Base-by-base conservation (phyloP, 2,797 vertebrate genomes). In the Rousettus madagascariensis region DNA sequence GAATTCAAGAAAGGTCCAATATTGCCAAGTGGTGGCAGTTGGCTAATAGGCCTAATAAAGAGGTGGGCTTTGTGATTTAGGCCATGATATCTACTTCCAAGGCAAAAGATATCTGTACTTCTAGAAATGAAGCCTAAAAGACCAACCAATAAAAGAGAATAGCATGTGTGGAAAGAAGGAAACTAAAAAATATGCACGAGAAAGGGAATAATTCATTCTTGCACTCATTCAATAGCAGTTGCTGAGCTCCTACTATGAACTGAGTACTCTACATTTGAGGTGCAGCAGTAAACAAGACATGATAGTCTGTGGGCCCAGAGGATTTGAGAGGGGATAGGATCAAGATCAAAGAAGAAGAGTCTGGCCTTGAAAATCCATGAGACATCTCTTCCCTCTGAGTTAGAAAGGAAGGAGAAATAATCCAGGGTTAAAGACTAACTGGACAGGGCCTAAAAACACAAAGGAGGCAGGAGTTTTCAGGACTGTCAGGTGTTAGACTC, bases 121-220 rank as follows among this genome's bases (percentile, higher is more conserved):
- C 24, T 22, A 86, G 77, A 59, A 95, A 78, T 15, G 72, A 83
- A 97, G 83, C 17, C 57, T 78, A 63, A 89, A 94, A 65, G 17
- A 68, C 89, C 55, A 86, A 41, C 33, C 57, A 91, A 22, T 82
- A 55, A 38, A 71, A 71, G 24, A 91, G 13, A 75, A n/a, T 3
- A 96, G 7, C 26, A 69, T 51, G 24, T 75, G 4, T 24, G 30
- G 19, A 84, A 20, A 84, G 65, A 51, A 89, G 22, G 33, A 49
- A 57, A 92, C 11, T 75, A 36, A 66, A 85, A 69, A 30, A 30
- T 61, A 69, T 8, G 1, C 28, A 86, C 66, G 1, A 92, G 13
- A 80, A 90, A 63, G 57, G 6, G 55, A 75, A 86, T 49, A 71
- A 71, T 36, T 82, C 9, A 41, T 30, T 71, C 33, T 80, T 46